Percentiles rank a stretch among this genome's conserved stretches.
Evolutionary conservation across 37 sponge, comb jelly and placozoan genomes (phyloP).

Genomic region (Spongia lamella): DNA sequence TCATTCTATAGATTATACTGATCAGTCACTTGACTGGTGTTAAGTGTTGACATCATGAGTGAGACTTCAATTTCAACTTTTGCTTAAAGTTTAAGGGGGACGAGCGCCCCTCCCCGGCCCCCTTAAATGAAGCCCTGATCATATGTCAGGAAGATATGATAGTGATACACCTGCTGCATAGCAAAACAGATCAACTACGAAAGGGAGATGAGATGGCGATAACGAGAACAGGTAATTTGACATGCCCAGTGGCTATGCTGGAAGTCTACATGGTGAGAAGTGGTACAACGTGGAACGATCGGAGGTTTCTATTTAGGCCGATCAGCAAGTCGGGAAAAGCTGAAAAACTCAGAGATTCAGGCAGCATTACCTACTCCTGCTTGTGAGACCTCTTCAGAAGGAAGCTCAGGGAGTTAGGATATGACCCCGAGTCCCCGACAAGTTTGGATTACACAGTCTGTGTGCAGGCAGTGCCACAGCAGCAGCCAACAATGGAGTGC

Average conservation of each 20-base stretch:
- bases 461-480: too few species aligned
- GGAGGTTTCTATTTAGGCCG: not conserved
- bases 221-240: not conserved
- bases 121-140: too few species aligned
- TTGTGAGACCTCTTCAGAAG: constrained; percentile 15
- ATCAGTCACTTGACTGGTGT: too few species aligned
- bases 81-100: too few species aligned
- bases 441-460: too few species aligned
- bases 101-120: too few species aligned
- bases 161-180: not conserved
- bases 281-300: not conserved
- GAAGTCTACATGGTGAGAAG: not conserved
- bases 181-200: constrained; percentile 14
- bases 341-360: not conserved
- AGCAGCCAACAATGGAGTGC: too few species aligned
- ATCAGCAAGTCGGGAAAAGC: not conserved
- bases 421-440: too few species aligned
- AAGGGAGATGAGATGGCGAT: not conserved
- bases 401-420: too few species aligned
- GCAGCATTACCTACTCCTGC: not conserved
- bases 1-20: too few species aligned
- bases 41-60: too few species aligned
- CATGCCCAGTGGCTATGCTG: constrained; percentile 13
- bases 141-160: constrained; percentile 4
- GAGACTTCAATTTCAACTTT: too few species aligned